Evolutionary conservation across 2,113 vertebrate genomes (phyloP), one percentile per base, ranked within the genome.

Genomic region (Illadopsis cleaveri): DNA sequence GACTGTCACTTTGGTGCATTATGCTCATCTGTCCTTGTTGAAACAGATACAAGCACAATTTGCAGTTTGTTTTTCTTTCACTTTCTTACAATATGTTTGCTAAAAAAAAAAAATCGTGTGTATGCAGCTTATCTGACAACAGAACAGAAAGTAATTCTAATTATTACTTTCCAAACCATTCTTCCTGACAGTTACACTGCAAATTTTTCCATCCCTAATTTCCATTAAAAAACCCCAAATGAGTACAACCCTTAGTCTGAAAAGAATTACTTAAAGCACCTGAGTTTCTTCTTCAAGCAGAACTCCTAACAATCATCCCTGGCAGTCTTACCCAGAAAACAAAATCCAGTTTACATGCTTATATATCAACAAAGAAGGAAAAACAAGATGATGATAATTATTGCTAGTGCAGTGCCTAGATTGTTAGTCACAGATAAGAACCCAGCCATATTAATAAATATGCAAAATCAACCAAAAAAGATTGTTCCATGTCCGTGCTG

Each of bases 291-390:
- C 58, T 83, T 88, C 47, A 65, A 65, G 75, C 50, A 77, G 70
- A 76, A 72, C 70, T 90, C 62, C 30, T 65, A 42, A 50, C 12
- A 58, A 7, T 91, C 64, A 31, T 54, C 42, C 71, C 77, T 91
- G 82, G 66, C 70, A 96, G n/a, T 69, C 65, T 62, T 90, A 57
- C 56, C 51, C 38, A 93, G 90, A 85, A 95, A 96, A 91, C 62
- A 86, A 86, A 94, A 92, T 69, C 78, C 47, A 66, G 95, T 92
- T 93, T 96, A 94, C 75, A 83, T 95, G 93, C 75, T 93, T 95
- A 73, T 96, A 80, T 91, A 85, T 91, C 78, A 94, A 95, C 87
- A 96, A 87, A 93, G 66, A 87, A 85, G 30, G 84, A 96, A 95
- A 91, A 96, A 93, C 89, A 96, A 65, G 42, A 87, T 89, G 88